Evolutionary conservation across 2,888 invertebrate species (phyloP).

Genomic region (Papilio elwesi): DNA sequence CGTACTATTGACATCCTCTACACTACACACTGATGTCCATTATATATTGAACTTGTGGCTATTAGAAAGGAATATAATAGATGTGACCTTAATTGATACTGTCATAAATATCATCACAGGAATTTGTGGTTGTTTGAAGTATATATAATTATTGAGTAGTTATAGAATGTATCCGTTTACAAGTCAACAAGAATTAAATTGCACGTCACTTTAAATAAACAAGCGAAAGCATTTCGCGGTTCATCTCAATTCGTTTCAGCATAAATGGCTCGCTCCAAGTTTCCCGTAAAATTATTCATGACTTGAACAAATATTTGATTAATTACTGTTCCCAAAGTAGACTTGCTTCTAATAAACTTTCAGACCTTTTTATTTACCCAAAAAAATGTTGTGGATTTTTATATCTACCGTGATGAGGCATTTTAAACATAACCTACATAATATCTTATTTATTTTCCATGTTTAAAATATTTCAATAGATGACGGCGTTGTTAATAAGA

Average conservation of each 20-base stretch:
- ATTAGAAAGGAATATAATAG: no score
- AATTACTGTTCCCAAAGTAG: constrained; percentile 76
- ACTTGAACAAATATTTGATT: constrained; percentile 80
- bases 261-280: constrained; percentile 16
- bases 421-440: background rate
- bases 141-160: no score
- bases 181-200: background rate
- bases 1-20: no score
- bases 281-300: constrained; percentile 51
- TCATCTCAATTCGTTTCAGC: constrained; percentile 20
- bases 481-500: no score
- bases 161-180: background rate
- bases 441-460: background rate
- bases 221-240: constrained; percentile 10
- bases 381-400: constrained; percentile 1
- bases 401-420: constrained; percentile 5
- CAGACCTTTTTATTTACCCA: constrained; percentile 47
- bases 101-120: no score
- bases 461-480: background rate
- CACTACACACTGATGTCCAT: no score
- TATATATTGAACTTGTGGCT: no score
- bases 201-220: constrained; percentile 5
- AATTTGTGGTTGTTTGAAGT: no score
- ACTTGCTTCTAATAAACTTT: constrained; percentile 74
- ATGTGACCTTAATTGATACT: no score